phyloP scores from a whole-genome alignment of 1,140 invertebrate species.

The Ceratitis capitata region DNA sequence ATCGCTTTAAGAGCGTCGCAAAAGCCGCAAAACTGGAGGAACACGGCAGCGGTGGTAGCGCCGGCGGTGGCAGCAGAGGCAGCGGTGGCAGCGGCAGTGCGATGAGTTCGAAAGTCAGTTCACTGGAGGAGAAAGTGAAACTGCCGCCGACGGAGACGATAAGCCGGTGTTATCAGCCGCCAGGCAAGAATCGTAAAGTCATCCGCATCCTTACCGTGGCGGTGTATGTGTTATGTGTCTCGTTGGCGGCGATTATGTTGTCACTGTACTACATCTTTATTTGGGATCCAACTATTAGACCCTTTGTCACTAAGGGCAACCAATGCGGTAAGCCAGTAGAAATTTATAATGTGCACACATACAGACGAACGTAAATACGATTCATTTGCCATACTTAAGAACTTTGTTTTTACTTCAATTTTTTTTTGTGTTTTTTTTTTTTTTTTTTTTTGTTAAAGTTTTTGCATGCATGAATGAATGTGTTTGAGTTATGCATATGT shows the following conservation, averaged over 20 bases:
- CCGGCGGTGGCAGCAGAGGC: neutral
- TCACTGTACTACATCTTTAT: slow-evolving; percentile 96
- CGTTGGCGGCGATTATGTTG: slow-evolving; percentile 91
- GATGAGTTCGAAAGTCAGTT: slow-evolving; percentile 62
- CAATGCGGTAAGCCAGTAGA: slow-evolving; percentile 59
- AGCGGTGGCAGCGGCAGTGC: slow-evolving; percentile 27
- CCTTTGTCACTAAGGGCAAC: slow-evolving; percentile 62
- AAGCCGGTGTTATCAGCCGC: slow-evolving; percentile 78
- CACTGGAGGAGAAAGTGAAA: slow-evolving; percentile 72
- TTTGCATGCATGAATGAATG: neutral
- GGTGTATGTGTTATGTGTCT: slow-evolving; percentile 95
- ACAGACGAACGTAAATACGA: neutral
- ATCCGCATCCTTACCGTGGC: slow-evolving; percentile 93
- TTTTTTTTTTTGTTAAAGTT: no score
- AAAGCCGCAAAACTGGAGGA: slow-evolving; percentile 5
- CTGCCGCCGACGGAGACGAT: slow-evolving; percentile 81
- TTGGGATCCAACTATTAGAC: slow-evolving; percentile 80
- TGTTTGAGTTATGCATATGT: neutral
- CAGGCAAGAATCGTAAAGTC: slow-evolving; percentile 78
- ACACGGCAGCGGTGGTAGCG: slow-evolving; percentile 17
- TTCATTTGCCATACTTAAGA: slow-evolving; percentile 2
- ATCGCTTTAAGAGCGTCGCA: neutral
- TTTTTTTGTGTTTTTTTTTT: neutral
- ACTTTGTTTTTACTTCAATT: no score
- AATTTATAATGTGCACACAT: slow-evolving; percentile 17